A percentile compares a stretch with the other conserved stretches of the same genome.
phyloP scores from a whole-genome alignment of 2,113 vertebrate species.

The Rana temporaria region DNA sequence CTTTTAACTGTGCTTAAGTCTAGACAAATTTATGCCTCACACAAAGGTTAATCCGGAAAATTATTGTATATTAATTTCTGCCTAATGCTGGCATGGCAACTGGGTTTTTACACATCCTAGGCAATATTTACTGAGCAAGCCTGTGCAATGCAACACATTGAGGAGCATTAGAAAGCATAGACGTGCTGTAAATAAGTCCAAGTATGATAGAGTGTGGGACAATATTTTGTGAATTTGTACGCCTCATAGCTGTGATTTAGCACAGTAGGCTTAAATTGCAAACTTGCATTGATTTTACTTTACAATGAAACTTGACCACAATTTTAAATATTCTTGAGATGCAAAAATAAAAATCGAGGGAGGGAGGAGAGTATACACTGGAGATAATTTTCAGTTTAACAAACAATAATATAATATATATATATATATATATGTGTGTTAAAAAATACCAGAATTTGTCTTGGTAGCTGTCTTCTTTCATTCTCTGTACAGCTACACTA shows the following conservation, averaged over 20 bases:
- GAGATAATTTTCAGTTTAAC: no score
- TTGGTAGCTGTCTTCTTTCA: no score
- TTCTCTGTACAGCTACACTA: no score
- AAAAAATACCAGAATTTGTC: no score
- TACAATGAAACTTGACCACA: no score
- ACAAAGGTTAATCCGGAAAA: constrained; percentile 73
- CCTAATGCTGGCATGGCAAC: constrained; percentile 40
- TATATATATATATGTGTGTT: no score
- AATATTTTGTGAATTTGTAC: background rate
- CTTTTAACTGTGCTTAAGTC: constrained; percentile 65
- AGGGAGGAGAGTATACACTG: no score
- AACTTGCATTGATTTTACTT: no score
- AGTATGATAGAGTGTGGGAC: background rate
- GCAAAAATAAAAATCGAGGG: no score
- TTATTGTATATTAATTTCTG: constrained; percentile 59
- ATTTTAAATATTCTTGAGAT: no score
- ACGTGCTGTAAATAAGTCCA: background rate
- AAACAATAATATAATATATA: no score
- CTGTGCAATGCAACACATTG: constrained; percentile 17
- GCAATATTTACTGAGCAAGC: background rate
- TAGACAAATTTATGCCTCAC: constrained; percentile 65
- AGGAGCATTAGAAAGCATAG: background rate
- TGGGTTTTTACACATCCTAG: constrained; percentile 5
- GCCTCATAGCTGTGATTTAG: background rate
- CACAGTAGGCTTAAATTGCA: background rate